phyloP scores from a whole-genome alignment of 92 coral and sea anemone species.

The Palythoa caribaeorum region DNA sequence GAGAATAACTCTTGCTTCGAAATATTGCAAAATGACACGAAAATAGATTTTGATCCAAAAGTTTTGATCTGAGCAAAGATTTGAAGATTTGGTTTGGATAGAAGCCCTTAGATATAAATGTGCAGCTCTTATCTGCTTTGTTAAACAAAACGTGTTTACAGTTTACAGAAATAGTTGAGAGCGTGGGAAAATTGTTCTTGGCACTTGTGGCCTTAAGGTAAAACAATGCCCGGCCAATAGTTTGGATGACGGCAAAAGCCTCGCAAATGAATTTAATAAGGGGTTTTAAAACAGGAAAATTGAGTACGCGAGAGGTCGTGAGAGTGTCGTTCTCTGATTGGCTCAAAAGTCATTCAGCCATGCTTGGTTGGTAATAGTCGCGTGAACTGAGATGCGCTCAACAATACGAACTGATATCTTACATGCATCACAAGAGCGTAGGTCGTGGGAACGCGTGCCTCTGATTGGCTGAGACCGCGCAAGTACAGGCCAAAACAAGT shows the following conservation, averaged over 20 bases:
- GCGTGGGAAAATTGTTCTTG: constrained; percentile 70
- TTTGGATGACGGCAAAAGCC: constrained; percentile 4
- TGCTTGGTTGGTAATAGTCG: constrained; percentile 70
- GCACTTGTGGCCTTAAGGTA: constrained; percentile 45
- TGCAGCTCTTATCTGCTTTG: constrained; percentile 1
- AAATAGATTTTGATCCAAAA: not conserved
- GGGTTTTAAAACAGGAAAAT: constrained; percentile 57
- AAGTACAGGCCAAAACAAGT: constrained; percentile 1
- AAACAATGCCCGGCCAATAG: constrained; percentile 37
- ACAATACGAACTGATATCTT: constrained; percentile 55
- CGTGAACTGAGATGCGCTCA: constrained; percentile 46
- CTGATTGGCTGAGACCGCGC: constrained; percentile 60
- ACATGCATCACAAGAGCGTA: constrained; percentile 25
- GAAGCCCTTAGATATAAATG: not conserved
- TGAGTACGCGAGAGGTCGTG: constrained; percentile 61
- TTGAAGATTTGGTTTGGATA: not conserved
- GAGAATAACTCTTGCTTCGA: constrained; percentile 6
- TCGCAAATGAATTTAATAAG: constrained; percentile 46
- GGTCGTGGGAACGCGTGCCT: constrained; percentile 79
- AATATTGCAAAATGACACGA: not conserved
- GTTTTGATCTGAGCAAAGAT: not conserved
- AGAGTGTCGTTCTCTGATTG: constrained; percentile 56
- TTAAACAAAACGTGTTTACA: constrained; percentile 62
- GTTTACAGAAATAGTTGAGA: constrained; percentile 62
- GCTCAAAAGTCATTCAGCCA: constrained; percentile 42